These are phyloP conservation scores for Otocyon megalotis DNA, from an alignment of 2,113 vertebrate genomes.

Conservation along the genomic window DNA sequence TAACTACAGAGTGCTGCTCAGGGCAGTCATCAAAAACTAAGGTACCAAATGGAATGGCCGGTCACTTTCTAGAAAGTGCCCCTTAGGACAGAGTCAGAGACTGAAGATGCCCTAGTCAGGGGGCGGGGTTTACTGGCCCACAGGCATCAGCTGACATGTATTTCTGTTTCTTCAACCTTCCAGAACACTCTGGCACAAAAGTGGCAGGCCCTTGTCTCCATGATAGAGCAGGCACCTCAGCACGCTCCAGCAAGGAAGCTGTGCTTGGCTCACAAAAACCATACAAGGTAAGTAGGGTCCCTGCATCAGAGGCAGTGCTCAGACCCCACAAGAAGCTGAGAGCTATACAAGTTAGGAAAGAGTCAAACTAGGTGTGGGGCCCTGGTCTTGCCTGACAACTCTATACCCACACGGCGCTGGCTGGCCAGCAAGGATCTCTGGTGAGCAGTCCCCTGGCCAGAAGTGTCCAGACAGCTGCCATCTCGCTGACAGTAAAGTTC, in stretches of 20 bases:
- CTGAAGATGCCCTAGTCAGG: neutral
- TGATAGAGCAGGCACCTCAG: neutral
- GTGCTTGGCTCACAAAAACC: neutral
- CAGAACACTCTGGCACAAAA: neutral
- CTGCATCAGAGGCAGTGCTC: neutral
- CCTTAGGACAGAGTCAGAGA: neutral
- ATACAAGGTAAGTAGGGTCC: neutral
- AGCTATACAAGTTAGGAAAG: neutral
- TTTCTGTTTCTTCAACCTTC: neutral
- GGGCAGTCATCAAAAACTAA: neutral
- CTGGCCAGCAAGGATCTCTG: neutral
- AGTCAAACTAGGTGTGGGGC: fast-evolving
- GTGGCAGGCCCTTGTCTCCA: neutral
- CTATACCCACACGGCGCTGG: fast-evolving
- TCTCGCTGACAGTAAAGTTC: neutral
- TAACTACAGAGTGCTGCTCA: neutral
- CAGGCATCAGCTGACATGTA: neutral
- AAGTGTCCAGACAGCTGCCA: neutral
- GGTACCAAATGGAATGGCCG: neutral
- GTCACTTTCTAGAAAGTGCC: neutral
- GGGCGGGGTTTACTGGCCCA: neutral
- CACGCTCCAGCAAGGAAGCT: neutral
- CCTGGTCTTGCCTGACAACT: neutral
- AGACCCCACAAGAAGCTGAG: neutral
- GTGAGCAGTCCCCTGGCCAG: neutral